These are phyloP conservation scores for Brachionus asplanchnoidis DNA, from an alignment of 1,140 invertebrate genomes.

Conservation along the genomic window DNA sequence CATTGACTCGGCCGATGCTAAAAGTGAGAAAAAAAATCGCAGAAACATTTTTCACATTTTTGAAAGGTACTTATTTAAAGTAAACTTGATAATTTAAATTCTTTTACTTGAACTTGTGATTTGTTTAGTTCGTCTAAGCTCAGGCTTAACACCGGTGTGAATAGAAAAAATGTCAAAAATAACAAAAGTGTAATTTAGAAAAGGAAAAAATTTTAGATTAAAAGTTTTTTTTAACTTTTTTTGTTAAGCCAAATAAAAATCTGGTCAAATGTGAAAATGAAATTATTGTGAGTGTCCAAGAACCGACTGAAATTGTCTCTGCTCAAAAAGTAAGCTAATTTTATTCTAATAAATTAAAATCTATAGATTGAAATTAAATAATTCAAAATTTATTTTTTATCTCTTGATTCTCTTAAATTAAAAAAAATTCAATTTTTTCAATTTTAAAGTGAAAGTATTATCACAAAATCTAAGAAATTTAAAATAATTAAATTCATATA, in stretches of 20 bases:
- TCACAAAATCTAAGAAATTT: no score
- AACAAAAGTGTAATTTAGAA: not conserved
- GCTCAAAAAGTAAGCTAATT: not conserved
- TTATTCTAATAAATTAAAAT: no score
- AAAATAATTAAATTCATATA: no score
- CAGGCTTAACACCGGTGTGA: not conserved
- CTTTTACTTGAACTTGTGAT: not conserved
- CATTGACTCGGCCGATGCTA: not conserved
- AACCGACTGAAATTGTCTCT: not conserved
- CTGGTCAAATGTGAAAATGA: not conserved
- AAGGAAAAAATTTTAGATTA: not conserved
- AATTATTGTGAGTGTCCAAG: not conserved
- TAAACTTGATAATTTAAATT: not conserved
- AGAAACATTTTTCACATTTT: conserved; percentile 3
- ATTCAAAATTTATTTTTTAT: no score
- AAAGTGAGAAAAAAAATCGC: conserved; percentile 9
- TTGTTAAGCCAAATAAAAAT: not conserved
- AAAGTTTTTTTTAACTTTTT: not conserved
- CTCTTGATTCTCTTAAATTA: no score
- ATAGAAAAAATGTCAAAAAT: not conserved
- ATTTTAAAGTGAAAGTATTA: no score
- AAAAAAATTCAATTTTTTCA: no score
- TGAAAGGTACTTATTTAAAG: not conserved
- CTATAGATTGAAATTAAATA: no score
- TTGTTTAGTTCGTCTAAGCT: conserved; percentile 3